These are phyloP conservation scores for Fratercula arctica DNA, from an alignment of 2,797 vertebrate species.

Conservation along the genomic window DNA sequence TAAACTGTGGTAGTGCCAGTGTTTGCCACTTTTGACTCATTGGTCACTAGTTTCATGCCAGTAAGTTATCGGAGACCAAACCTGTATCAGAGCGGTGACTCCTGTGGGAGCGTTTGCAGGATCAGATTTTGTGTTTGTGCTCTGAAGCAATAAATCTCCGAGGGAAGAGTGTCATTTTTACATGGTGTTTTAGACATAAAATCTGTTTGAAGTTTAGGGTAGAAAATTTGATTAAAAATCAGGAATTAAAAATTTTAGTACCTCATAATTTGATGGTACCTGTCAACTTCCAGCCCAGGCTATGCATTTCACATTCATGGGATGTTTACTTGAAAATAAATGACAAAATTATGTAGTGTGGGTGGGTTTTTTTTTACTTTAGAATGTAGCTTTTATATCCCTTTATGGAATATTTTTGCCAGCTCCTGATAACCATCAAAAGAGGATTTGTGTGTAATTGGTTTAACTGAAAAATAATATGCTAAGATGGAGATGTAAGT, in stretches of 20 bases:
- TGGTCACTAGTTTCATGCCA: not conserved
- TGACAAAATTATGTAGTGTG: constrained; percentile 14
- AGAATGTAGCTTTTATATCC: constrained; percentile 20
- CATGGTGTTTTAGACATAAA: constrained; percentile 44
- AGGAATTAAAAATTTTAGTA: constrained; percentile 69
- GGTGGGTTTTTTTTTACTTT: not conserved
- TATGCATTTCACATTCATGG: constrained; percentile 61
- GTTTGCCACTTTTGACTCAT: not conserved
- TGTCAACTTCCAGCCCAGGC: constrained; percentile 53
- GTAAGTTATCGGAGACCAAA: not conserved
- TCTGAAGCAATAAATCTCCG: constrained; percentile 32
- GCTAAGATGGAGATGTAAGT: constrained; percentile 28
- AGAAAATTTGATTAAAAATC: constrained; percentile 66
- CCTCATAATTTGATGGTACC: constrained; percentile 62
- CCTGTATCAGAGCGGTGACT: not conserved
- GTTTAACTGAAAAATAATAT: constrained; percentile 59
- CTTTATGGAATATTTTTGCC: constrained; percentile 48
- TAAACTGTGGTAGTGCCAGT: not conserved
- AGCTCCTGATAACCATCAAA: constrained; percentile 50
- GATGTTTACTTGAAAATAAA: constrained; percentile 67
- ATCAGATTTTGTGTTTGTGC: constrained; percentile 17
- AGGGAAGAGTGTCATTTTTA: constrained; percentile 27
- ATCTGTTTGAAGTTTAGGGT: constrained; percentile 48
- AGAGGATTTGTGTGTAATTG: constrained; percentile 59
- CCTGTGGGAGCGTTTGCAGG: not conserved